phyloP scores from a whole-genome alignment of 2,113 vertebrate species.

The Oreochromis spilurus region DNA sequence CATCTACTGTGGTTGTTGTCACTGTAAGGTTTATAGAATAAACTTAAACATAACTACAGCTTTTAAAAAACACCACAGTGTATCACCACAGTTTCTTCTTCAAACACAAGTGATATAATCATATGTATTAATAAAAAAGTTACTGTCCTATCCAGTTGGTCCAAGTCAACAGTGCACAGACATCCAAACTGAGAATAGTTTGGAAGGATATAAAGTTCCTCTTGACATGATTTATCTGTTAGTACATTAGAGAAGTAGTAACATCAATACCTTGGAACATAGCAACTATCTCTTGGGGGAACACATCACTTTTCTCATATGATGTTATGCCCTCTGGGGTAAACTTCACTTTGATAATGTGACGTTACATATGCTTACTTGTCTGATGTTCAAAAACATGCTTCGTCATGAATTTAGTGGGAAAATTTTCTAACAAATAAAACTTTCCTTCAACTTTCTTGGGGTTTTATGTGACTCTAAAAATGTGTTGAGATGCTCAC shows the following conservation, averaged over 20 bases:
- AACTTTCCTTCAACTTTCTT: background rate
- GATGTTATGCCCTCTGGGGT: fast-evolving
- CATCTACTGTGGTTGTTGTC: background rate
- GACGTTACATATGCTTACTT: background rate
- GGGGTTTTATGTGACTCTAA: background rate
- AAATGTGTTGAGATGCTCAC: background rate
- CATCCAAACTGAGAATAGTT: background rate
- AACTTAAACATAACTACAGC: background rate
- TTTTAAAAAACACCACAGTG: background rate
- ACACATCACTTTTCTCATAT: background rate
- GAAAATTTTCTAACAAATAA: background rate
- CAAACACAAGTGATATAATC: background rate
- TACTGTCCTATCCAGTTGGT: background rate
- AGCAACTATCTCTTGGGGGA: background rate
- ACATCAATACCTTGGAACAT: background rate
- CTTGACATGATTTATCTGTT: background rate
- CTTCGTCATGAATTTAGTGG: background rate
- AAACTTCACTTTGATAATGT: background rate
- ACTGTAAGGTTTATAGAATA: background rate
- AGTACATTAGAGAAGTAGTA: background rate
- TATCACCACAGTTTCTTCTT: background rate
- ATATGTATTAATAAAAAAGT: background rate
- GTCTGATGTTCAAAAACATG: background rate
- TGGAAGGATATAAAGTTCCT: background rate
- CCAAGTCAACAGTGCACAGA: background rate